A percentile compares a stretch with the other conserved stretches of the same genome.
phyloP scores from a whole-genome alignment of 2,797 vertebrate species.

The Onychomys leucogaster region DNA sequence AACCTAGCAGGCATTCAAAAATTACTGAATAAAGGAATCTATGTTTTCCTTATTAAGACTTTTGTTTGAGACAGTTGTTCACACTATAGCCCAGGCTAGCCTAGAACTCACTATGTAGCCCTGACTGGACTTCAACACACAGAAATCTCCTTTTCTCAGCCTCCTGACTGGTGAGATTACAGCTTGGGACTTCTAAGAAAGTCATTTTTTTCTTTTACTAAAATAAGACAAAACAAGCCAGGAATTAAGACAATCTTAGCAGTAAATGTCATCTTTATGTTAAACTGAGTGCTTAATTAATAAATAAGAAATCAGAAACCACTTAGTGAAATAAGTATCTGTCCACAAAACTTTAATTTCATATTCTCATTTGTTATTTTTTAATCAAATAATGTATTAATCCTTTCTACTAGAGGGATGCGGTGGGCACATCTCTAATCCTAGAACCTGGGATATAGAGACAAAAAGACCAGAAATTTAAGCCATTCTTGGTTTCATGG shows the following conservation, averaged over 20 bases:
- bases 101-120: neutral
- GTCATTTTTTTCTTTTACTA: neutral
- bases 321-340: neutral
- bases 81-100: neutral
- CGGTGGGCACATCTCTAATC: neutral
- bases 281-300: neutral
- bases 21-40: neutral
- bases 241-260: neutral
- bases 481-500: neutral
- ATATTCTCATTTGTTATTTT: neutral
- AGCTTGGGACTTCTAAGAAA: conserved; percentile 7
- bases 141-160: neutral
- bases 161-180: neutral
- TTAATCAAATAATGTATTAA: neutral
- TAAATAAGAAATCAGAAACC: neutral
- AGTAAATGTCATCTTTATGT: neutral
- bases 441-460: neutral
- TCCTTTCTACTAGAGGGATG: neutral
- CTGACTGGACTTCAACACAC: neutral
- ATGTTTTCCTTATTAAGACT: neutral
- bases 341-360: neutral
- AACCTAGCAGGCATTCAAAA: neutral
- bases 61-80: neutral
- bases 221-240: neutral
- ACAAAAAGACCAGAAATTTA: neutral